Evolutionary conservation across 2,113 vertebrate genomes (phyloP), one percentile per base, ranked within the genome.

Genomic region (Aphyosemion australe): DNA sequence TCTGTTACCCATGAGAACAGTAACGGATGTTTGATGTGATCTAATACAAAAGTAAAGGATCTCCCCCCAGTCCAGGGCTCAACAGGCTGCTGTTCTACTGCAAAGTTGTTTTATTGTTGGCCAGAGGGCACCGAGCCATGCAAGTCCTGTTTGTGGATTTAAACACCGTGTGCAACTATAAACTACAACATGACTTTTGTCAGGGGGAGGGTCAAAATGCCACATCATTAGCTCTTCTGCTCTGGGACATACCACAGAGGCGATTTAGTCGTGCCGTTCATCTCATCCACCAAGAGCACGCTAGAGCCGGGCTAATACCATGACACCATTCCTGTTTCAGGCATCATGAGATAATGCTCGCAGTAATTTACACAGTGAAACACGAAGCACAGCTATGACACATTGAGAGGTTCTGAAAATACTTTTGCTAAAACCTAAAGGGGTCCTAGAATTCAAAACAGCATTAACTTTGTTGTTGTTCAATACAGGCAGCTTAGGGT

Each of bases 181-280:
- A 85, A 86, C 87, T 73, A 72, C 83, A 74, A 69, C 70, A 58
- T 61, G 54, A 73, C 56, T 72, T 51, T 55, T 48, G 65, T 56
- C 76, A 63, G 37, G 45, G 63, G 82, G 32, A 41, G 63, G 82
- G 83, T 83, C 84, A 88, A 14, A 69, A 62, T 78, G 84, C 80
- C 85, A 87, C 77, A 69, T 85, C 72, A 79, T 86, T 86, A 86
- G 70, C 61, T 69, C 55, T 70, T 55, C 65, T 72, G 52, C 59
- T 68, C 54, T 70, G 58, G 73, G 60, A 61, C 55, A 66, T 57
- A 57, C 61, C 61, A 72, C 59, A 41, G 61, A 53, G 34, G 21
- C 41, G 32, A 74, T 62, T 71, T 68, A 76, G 62, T 84, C 80
- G 82, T 61, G 56, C 83, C 63, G 87, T 63, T 55, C 52, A 65